Base-by-base conservation (phyloP, 2,797 vertebrate species). In the Pipistrellus nathusii region DNA sequence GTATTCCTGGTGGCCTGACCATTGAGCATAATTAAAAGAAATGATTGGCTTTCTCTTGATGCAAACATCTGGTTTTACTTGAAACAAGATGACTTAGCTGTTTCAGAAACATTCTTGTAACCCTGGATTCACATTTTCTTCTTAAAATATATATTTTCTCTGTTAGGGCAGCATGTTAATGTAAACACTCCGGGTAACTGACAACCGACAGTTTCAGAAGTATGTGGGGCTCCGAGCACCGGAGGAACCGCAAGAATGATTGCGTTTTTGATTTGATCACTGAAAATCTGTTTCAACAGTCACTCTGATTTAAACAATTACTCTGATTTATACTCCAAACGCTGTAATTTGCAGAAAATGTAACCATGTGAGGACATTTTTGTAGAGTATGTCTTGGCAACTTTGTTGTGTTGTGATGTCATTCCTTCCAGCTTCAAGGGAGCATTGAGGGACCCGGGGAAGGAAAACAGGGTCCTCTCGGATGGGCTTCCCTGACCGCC, bases 41-140 rank as follows among this genome's bases (percentile, higher is more conserved):
- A 98, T 98, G 98, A 98, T 98, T 98, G 98, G 98, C 98, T 98
- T 98, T 98, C 98, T 98, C 98, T 98, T 98, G 98, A 98, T 98
- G 98, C 98, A 98, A 97, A 98, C 98, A 99, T 99, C 98, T 99
- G 98, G 98, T 98, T 98, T 98, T 98, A 98, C 98, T 98, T 98
- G 98, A 98, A 98, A 98, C 98, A 98, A 98, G 98, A 98, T 98
- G 98, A 98, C 98, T 98, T 98, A 97, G 98, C 98, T 98, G 97
- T 98, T 98, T 98, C 97, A 98, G 98, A 98, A 98, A 98, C 97
- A 98, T 98, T 98, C 98, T 98, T 98, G 98, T 98, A 98, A 98
- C 98, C 97, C 97, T 98, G 98, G 98, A 98, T 98, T 98, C 98
- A 98, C 98, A 98, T 98, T 98, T 98, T 98, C 98, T 97, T 98